phyloP scores from a whole-genome alignment of 2,888 invertebrate species.

The Aspidiotus rigidus region DNA sequence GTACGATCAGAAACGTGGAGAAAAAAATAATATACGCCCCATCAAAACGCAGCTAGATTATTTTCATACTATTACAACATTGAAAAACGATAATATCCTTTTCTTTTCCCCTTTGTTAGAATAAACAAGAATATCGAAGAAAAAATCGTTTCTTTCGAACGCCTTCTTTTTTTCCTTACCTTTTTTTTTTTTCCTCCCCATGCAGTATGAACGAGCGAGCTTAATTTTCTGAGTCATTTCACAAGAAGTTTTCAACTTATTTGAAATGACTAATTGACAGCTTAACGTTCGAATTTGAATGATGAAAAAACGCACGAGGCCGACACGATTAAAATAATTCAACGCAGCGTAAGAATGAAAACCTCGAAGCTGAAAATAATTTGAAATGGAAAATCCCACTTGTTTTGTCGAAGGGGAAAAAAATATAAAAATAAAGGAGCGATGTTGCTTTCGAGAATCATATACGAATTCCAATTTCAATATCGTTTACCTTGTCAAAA shows the following conservation, averaged over 20 bases:
- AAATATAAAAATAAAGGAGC: no score
- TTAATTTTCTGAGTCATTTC: slow-evolving; percentile 36
- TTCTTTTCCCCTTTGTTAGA: slow-evolving; percentile 27
- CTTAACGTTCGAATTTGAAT: slow-evolving; percentile 34
- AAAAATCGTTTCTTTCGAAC: slow-evolving; percentile 10
- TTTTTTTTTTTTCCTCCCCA: slow-evolving; percentile 23
- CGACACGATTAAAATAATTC: no score
- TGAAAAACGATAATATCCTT: slow-evolving; percentile 27
- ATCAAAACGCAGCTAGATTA: not conserved
- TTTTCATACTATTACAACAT: slow-evolving; percentile 22
- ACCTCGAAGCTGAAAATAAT: slow-evolving; percentile 19
- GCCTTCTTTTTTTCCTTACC: slow-evolving; percentile 21
- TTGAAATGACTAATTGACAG: slow-evolving; percentile 34
- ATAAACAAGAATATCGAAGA: slow-evolving; percentile 30
- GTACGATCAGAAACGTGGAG: no score
- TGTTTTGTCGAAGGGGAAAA: no score
- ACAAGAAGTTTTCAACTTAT: slow-evolving; percentile 32
- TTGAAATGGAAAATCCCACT: slow-evolving; percentile 6
- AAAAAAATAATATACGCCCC: no score
- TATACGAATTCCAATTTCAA: no score
- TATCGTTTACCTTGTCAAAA: no score
- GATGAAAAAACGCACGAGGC: slow-evolving; percentile 30
- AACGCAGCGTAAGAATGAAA: no score
- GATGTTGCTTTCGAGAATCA: no score
- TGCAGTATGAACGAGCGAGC: slow-evolving; percentile 7